Evolutionary conservation across 2,113 vertebrate genomes (phyloP).

Genomic region (Phaethornis superciliosus): DNA sequence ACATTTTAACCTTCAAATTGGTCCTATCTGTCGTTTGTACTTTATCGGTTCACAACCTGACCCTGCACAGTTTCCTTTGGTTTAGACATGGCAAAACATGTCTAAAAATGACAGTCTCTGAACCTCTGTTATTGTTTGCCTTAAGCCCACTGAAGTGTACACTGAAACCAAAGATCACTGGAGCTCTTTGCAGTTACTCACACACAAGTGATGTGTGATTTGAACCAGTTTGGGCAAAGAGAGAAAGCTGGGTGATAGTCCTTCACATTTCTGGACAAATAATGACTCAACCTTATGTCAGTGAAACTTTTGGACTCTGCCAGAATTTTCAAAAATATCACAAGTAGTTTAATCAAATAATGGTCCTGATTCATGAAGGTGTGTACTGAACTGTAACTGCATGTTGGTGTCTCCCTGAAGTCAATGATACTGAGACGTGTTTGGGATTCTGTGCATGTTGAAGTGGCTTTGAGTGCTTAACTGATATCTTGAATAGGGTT

Average conservation of each 20-base stretch:
- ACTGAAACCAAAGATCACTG: not conserved
- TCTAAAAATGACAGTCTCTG: not conserved
- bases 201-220: not conserved
- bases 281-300: not conserved
- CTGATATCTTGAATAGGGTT: not conserved
- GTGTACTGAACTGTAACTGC: not conserved
- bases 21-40: not conserved
- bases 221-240: conserved; percentile 6
- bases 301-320: not conserved
- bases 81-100: not conserved
- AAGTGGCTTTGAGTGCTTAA: not conserved
- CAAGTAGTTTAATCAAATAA: not conserved
- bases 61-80: not conserved
- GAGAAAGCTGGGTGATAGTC: not conserved
- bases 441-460: not conserved
- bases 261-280: not conserved
- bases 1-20: not conserved
- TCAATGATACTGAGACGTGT: not conserved
- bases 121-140: not conserved
- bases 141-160: not conserved
- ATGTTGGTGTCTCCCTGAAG: not conserved
- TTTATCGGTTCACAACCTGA: not conserved
- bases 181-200: not conserved
- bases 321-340: not conserved
- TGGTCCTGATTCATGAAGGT: not conserved